Percentiles rank a stretch among this genome's conserved stretches.
These are phyloP conservation scores for Diplodus sargus DNA, from an alignment of 2,797 vertebrate species.

Conservation along the genomic window DNA sequence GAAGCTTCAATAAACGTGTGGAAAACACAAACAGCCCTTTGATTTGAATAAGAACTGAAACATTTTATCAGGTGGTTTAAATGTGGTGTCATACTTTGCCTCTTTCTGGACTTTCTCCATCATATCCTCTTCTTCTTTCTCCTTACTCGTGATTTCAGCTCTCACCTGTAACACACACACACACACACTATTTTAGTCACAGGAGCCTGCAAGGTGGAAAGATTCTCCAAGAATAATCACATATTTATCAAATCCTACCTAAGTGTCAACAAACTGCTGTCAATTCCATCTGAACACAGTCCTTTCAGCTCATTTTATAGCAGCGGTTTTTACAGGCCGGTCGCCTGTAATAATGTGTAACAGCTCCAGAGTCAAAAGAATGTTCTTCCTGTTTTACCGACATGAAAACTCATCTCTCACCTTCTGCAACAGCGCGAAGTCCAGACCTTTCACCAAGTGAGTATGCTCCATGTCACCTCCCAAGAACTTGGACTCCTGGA, in stretches of 20 bases:
- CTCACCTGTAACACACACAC: constrained; percentile 86
- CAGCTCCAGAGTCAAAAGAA: no score
- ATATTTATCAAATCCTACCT: no score
- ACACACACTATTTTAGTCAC: neutral
- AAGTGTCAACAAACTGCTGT: no score
- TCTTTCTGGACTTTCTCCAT: constrained; percentile 98
- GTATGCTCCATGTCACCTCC: constrained; percentile 99
- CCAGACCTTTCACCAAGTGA: constrained; percentile 99
- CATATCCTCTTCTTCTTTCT: constrained; percentile 97
- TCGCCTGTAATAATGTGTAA: neutral
- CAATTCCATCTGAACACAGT: no score
- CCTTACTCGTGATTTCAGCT: constrained; percentile 97
- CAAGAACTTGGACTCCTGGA: constrained; percentile 99
- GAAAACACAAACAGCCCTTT: neutral
- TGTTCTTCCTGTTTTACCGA: neutral
- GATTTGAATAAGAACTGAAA: neutral
- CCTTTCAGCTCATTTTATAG: neutral
- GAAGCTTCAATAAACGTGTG: neutral
- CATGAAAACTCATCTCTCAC: constrained; percentile 67
- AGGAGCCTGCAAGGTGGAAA: no score
- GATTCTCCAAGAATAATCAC: no score
- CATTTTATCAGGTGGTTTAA: neutral
- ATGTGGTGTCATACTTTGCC: constrained; percentile 89
- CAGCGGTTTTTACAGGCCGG: neutral
- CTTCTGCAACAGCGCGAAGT: constrained; percentile 98